Base-by-base conservation (phyloP, 2,113 vertebrate species). In the Urocitellus parryii region DNA sequence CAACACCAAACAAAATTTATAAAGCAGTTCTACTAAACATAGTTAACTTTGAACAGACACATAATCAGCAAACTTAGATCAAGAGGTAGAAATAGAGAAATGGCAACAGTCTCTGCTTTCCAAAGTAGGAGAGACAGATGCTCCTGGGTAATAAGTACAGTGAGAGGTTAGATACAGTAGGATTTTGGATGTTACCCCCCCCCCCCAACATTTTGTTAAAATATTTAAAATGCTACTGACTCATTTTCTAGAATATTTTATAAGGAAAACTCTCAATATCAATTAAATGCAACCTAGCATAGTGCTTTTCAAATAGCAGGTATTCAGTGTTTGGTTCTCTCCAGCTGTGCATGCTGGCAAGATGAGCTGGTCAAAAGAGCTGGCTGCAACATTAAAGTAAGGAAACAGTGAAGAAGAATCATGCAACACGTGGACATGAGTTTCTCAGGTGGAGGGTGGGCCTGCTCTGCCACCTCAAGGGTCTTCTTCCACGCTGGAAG, bases 231-330 rank as follows among this genome's bases (percentile, higher is more conserved):
- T 95, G 25, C n/a, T 94, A 18, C 16, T 39, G 27, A 32, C 22
- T 70, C 34, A 53, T 89, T 94, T 94, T 94, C 53, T 76, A 89
- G 58, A 65, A 32, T 85, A 5, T 87, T 92, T 84, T 79, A 79
- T 12, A 53, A 92, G 84, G 56, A 90, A 67, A 2, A 1, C 37
- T 96, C 32, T 94, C 94, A 89, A n/a, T n/a, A n/a, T 45, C 70
- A 45, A 72, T 87, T 18, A 86, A 81, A 58, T 37, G 25, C 34
- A 67, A 20, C 7, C 34, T 94, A 58, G 27, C 70, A 63, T 77
- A 76, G 76, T 79, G 34, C 61, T 67, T 92, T 2, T 68, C 34
- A 48, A 17, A 27, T 86, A 72, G 39, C 86, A 85, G 14, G 37
- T 92, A 61, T 70, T 93, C 34, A 74, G 0, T 91, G 32, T 32